Evolutionary conservation across 2,797 vertebrate species (phyloP).

Genomic region (Mormyrops boulengeri): DNA sequence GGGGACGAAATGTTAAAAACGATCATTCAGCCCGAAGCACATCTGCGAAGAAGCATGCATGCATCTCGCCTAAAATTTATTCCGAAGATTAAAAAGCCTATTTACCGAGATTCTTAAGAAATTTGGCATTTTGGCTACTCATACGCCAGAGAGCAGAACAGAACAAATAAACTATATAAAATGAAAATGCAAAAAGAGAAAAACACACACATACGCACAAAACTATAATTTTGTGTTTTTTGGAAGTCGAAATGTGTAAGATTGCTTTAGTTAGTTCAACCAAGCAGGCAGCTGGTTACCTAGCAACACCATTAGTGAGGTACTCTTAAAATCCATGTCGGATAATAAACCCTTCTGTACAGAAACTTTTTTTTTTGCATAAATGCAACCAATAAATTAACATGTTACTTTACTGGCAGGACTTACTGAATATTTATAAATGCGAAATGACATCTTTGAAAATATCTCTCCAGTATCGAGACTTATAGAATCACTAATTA

Average conservation of each 20-base stretch:
- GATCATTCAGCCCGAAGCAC: not conserved
- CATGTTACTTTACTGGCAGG: not conserved
- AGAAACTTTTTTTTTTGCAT: not conserved
- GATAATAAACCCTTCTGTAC: not conserved
- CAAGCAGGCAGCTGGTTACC: conserved; percentile 17
- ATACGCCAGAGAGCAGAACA: not conserved
- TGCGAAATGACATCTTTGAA: not conserved
- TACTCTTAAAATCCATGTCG: conserved; percentile 4
- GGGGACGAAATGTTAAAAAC: not conserved
- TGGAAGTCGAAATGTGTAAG: not conserved
- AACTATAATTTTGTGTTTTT: not conserved
- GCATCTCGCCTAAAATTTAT: not conserved
- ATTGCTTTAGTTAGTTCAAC: not conserved
- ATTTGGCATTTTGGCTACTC: not conserved
- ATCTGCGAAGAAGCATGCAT: not conserved
- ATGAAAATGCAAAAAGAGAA: not conserved
- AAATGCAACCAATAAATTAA: not conserved
- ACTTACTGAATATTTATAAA: conserved; percentile 5
- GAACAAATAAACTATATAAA: not conserved
- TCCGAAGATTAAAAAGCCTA: not conserved
- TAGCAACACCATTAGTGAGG: conserved; percentile 17
- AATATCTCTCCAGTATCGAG: not conserved
- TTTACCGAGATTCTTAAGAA: not conserved
- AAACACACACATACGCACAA: not conserved
- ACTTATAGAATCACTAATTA: not conserved